phyloP scores from a whole-genome alignment of 2,113 vertebrate species.

The Mobula birostris region DNA sequence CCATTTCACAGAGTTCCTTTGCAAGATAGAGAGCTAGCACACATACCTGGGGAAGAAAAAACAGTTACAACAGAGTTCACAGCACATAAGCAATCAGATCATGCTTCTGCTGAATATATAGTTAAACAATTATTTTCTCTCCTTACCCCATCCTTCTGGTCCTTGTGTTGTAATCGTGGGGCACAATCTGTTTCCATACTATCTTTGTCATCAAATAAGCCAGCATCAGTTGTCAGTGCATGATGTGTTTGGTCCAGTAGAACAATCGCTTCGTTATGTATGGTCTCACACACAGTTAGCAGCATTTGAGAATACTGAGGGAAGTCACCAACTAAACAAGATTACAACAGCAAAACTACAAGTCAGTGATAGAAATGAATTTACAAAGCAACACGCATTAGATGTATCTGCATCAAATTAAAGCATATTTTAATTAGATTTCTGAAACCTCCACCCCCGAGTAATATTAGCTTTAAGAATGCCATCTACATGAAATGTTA shows the following conservation, averaged over 20 bases:
- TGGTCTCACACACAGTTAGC: constrained; percentile 79
- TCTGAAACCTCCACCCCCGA: not conserved
- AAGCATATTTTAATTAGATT: not conserved
- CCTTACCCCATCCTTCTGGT: constrained; percentile 85
- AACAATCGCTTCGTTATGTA: constrained; percentile 78
- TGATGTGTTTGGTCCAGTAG: constrained; percentile 81
- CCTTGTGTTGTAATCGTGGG: constrained; percentile 69
- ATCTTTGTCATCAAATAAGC: constrained; percentile 72
- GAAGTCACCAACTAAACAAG: constrained; percentile 71
- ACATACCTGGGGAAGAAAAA: constrained; percentile 69
- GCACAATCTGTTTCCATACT: constrained; percentile 87
- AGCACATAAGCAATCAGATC: not conserved
- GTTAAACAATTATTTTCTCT: not conserved
- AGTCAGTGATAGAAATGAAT: not conserved
- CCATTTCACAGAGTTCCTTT: constrained; percentile 85
- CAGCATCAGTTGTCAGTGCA: constrained; percentile 47
- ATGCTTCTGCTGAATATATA: not conserved
- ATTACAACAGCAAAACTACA: not conserved
- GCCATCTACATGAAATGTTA: not conserved
- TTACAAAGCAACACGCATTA: not conserved
- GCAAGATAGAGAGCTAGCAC: constrained; percentile 86
- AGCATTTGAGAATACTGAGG: constrained; percentile 90
- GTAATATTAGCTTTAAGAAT: not conserved
- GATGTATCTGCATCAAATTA: not conserved
- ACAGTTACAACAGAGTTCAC: not conserved